phyloP scores from a whole-genome alignment of 2,888 invertebrate genomes.

The Steromphala cineraria region DNA sequence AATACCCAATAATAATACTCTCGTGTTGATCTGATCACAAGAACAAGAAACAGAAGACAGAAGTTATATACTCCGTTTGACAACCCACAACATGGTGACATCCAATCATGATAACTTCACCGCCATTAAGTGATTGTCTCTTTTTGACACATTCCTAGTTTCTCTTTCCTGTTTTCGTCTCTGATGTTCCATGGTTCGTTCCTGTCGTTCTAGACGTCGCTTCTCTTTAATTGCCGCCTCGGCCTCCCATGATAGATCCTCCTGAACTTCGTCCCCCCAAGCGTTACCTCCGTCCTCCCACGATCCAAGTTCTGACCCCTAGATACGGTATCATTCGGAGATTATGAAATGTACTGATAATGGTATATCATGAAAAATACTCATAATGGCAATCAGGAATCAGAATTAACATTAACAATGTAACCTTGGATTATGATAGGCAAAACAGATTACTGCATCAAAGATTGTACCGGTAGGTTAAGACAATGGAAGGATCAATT shows the following conservation, averaged over 20 bases:
- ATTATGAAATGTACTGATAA: no score
- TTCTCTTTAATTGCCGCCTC: conserved; percentile 67
- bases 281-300: conserved; percentile 68
- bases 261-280: conserved; percentile 62
- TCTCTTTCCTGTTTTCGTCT: conserved; percentile 62
- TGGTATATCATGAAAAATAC: no score
- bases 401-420: not conserved
- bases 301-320: conserved; percentile 61
- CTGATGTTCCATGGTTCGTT: conserved; percentile 60
- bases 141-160: conserved; percentile 40
- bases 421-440: no score
- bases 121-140: conserved; percentile 52
- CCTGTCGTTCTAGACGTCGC: conserved; percentile 58
- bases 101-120: conserved; percentile 63
- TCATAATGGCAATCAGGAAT: not conserved
- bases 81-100: not conserved
- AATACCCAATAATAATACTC: no score
- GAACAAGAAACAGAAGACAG: no score
- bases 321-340: conserved; percentile 10
- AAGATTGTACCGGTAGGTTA: no score
- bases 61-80: no score
- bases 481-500: no score
- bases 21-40: no score
- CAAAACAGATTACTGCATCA: no score
- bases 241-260: conserved; percentile 68